Conservation (phyloP, 2,113 vertebrate species). For the Tachysurus vachellii region DNA sequence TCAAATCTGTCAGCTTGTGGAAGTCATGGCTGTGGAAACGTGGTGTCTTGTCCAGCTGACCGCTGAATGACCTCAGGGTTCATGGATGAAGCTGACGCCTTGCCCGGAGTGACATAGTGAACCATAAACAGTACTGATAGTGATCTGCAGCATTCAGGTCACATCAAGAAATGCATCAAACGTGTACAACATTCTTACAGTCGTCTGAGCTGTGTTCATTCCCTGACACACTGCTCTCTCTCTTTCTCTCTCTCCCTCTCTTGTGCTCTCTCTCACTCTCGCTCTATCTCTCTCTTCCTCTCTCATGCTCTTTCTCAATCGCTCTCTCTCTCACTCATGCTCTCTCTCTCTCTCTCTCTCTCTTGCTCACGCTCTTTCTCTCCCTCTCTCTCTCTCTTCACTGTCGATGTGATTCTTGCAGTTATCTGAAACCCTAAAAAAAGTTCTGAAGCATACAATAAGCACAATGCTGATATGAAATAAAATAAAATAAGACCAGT, state of each 20-base stretch:
- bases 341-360: too few relatives aligned
- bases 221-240: background rate
- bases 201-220: slow-evolving; percentile 15
- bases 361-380: too few relatives aligned
- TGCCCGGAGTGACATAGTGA: background rate
- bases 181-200: background rate
- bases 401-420: background rate
- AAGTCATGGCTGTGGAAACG: background rate
- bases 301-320: too few relatives aligned
- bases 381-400: background rate
- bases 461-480: background rate
- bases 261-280: too few relatives aligned
- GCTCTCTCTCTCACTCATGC: too few relatives aligned
- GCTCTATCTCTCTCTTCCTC: too few relatives aligned
- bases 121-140: background rate
- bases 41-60: slow-evolving; percentile 11
- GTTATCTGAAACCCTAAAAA: background rate
- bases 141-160: background rate
- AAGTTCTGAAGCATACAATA: background rate
- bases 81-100: background rate
- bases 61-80: slow-evolving; percentile 5
- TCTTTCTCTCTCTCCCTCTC: background rate
- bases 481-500: background rate
- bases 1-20: background rate
- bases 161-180: slow-evolving; percentile 9